phyloP scores from a whole-genome alignment of 2,797 vertebrate genomes.

The Threskiornis aethiopicus region DNA sequence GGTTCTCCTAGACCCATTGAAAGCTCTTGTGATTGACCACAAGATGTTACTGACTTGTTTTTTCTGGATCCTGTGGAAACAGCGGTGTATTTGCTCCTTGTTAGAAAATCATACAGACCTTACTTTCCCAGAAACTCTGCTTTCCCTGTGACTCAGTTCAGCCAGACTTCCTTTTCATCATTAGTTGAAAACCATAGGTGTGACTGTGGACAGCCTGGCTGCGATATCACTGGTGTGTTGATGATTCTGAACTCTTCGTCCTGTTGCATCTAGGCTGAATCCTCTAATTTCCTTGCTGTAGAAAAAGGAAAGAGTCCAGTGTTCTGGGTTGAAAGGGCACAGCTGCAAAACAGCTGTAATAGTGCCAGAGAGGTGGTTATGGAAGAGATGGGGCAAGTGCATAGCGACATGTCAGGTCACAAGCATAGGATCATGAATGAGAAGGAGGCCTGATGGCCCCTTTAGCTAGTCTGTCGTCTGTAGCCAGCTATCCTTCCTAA shows the following conservation, averaged over 20 bases:
- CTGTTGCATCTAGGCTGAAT: neutral
- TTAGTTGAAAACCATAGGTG: neutral
- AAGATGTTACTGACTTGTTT: neutral
- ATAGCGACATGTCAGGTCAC: neutral
- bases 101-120: neutral
- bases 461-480: neutral
- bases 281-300: neutral
- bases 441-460: neutral
- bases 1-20: neutral
- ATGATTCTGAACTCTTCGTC: neutral
- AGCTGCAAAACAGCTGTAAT: neutral
- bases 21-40: neutral
- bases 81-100: neutral
- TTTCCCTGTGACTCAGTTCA: neutral
- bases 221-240: fast-evolving
- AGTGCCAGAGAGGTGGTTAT: neutral
- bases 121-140: constrained; percentile 3
- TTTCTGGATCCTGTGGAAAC: neutral
- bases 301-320: neutral
- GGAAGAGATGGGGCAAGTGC: neutral
- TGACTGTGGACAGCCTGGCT: neutral
- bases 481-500: neutral
- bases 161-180: neutral
- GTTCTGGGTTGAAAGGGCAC: neutral
- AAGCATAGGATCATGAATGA: neutral